These are phyloP conservation scores for Enteromius radiatus DNA, from an alignment of 2,797 vertebrate species.

Conservation along the genomic window DNA sequence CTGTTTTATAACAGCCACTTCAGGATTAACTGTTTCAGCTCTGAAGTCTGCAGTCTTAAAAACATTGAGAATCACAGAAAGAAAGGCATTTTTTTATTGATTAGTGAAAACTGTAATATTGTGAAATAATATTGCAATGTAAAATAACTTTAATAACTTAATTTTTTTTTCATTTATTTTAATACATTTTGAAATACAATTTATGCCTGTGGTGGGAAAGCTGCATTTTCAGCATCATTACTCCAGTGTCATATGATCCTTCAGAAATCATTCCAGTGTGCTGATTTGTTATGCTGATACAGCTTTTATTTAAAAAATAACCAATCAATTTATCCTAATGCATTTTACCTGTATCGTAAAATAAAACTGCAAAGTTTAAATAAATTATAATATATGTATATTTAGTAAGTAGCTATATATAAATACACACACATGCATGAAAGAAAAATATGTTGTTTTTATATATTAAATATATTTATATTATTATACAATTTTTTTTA, in stretches of 20 bases:
- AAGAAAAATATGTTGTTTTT: no score
- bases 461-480: no score
- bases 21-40: neutral
- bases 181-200: neutral
- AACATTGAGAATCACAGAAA: neutral
- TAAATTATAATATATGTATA: no score
- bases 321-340: neutral
- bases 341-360: fast-evolving
- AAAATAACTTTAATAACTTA: no score
- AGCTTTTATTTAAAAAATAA: neutral
- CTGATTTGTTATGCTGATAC: neutral
- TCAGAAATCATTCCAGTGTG: neutral
- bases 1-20: neutral
- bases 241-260: neutral
- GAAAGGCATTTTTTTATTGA: neutral
- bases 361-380: no score
- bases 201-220: neutral
- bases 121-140: neutral
- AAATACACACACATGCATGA: no score
- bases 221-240: neutral
- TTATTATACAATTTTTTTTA: no score
- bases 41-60: neutral
- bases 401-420: no score
- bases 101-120: neutral
- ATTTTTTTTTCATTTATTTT: neutral